A percentile compares a stretch with the other conserved stretches of the same genome.
phyloP scores from a whole-genome alignment of 2,888 invertebrate species.

The Chalcis sispes region DNA sequence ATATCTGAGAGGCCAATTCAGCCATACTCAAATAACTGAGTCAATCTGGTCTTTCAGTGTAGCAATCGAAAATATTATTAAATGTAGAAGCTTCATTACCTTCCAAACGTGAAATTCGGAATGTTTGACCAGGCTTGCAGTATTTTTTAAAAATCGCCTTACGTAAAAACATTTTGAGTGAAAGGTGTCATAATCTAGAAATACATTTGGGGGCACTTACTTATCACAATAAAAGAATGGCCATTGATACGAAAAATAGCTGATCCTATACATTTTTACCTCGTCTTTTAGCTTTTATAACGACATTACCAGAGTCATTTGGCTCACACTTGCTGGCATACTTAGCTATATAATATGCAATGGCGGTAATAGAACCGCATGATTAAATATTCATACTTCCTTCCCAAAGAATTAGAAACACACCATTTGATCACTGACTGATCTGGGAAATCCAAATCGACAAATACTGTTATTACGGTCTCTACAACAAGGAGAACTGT shows the following conservation, averaged over 20 bases:
- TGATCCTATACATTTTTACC: neutral
- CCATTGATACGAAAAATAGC: neutral
- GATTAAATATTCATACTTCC: neutral
- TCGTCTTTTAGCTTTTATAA: neutral
- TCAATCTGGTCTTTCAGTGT: neutral
- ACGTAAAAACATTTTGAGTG: neutral
- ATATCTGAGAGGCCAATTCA: neutral
- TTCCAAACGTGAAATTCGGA: no score
- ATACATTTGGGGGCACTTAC: neutral
- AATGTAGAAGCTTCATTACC: no score
- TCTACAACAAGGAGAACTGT: no score
- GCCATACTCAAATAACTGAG: neutral
- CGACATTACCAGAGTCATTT: neutral
- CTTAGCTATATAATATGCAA: neutral
- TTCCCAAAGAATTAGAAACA: neutral
- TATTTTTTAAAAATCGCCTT: neutral
- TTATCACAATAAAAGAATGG: neutral
- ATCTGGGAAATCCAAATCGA: no score
- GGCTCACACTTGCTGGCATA: conserved; percentile 3
- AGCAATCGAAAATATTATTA: conserved; percentile 1
- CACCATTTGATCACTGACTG: no score
- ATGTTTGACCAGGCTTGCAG: conserved; percentile 2
- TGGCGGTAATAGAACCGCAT: neutral
- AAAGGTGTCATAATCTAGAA: neutral
- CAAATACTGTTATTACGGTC: no score